Percentiles rank a stretch among this genome's conserved stretches.
Evolutionary conservation across 2,888 invertebrate genomes (phyloP).

Genomic region (Conomelus anceps): DNA sequence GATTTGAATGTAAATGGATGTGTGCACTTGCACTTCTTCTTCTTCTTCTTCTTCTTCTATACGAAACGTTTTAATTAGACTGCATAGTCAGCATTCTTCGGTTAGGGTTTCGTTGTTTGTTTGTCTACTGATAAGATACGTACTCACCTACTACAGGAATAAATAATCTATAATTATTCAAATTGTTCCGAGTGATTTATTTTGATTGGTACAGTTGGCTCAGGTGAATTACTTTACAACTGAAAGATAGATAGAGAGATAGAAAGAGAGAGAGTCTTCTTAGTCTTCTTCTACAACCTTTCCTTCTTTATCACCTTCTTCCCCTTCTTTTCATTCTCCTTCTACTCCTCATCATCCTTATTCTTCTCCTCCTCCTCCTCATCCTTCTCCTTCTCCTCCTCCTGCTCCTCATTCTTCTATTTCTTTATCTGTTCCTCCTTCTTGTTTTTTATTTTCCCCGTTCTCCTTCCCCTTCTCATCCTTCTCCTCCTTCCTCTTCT

Average conservation of each 20-base stretch:
- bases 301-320: neutral
- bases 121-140: too few species aligned
- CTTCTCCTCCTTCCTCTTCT: neutral
- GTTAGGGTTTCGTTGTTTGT: neutral
- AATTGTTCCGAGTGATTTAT: neutral
- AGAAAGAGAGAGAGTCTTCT: neutral
- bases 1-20: neutral
- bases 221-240: too few species aligned
- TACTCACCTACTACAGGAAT: too few species aligned
- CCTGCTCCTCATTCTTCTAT: neutral
- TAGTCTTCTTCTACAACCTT: neutral
- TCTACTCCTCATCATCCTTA: neutral
- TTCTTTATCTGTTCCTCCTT: too few species aligned
- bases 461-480: neutral
- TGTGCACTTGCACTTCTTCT: too few species aligned
- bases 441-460: neutral
- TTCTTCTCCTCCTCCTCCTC: neutral
- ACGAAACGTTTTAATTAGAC: neutral
- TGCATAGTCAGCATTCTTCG: neutral
- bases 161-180: neutral
- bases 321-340: neutral
- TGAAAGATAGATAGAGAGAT: neutral
- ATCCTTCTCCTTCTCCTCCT: too few species aligned
- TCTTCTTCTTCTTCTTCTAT: too few species aligned
- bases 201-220: too few species aligned